phyloP scores from a whole-genome alignment of 2,797 vertebrate genomes.

The Anguilla marmorata region DNA sequence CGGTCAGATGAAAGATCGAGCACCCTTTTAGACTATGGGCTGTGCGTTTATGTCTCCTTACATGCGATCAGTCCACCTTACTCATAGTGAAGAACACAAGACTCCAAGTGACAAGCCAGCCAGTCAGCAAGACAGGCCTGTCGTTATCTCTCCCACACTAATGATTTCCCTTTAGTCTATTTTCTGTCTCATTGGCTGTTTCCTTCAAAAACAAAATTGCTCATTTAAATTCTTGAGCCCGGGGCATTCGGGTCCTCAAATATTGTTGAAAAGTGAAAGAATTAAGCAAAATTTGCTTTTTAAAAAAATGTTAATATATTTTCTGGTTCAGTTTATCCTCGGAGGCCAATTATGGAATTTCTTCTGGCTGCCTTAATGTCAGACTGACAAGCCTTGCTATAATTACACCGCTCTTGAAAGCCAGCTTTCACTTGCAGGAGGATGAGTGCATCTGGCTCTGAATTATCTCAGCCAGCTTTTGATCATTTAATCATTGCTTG shows the following conservation, averaged over 20 bases:
- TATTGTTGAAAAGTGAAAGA: constrained; percentile 99
- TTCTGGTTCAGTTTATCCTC: constrained; percentile 99
- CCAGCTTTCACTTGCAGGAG: constrained; percentile 99
- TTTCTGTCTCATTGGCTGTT: constrained; percentile 99
- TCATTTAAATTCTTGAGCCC: constrained; percentile 99
- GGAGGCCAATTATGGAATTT: constrained; percentile 99
- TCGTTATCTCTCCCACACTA: constrained; percentile 99
- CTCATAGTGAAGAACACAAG: constrained; percentile 98
- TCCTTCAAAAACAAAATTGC: constrained; percentile 99
- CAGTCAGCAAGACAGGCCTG: constrained; percentile 99
- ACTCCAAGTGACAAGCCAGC: constrained; percentile 99
- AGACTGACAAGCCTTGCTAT: constrained; percentile 99
- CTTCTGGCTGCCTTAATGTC: constrained; percentile 99
- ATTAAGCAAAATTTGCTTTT: constrained; percentile 99
- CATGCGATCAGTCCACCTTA: constrained; percentile 93
- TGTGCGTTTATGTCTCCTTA: constrained; percentile 91
- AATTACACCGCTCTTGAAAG: constrained; percentile 99
- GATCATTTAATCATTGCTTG: constrained; percentile 99
- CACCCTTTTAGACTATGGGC: constrained; percentile 90
- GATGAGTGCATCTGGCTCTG: constrained; percentile 96
- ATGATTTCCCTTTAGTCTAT: constrained; percentile 99
- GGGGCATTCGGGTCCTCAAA: constrained; percentile 99
- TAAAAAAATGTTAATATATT: constrained; percentile 99
- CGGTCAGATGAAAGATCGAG: constrained; percentile 75
- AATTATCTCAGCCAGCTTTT: constrained; percentile 98